Base-by-base conservation (phyloP, 1,140 invertebrate genomes). In the Phymorhynchus buccinoides region DNA sequence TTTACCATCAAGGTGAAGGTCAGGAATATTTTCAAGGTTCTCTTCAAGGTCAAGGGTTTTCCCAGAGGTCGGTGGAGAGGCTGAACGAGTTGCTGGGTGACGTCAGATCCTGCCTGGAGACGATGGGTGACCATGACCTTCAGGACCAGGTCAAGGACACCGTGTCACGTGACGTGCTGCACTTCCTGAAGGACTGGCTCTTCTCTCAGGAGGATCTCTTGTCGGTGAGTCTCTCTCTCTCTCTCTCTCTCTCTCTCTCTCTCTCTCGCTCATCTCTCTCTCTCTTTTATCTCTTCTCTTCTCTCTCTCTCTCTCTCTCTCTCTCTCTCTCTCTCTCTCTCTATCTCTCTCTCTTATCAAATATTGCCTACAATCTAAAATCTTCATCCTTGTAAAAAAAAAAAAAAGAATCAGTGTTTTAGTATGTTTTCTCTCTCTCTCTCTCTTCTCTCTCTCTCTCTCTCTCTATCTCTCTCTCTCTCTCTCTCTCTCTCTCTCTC, bases 151-250 rank as follows among this genome's bases (percentile, higher is more conserved):
- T 79, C 32, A 79, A 71, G 32, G 27, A 83, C 66, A 30, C 27
- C 6, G 30, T 83, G 56, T 41, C 81, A 18, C 35, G 39, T 35
- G 81, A 83, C 66, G 16, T 71, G 35, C 62, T 83, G n/a, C 62
- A 73, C 27, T 83, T 71, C n/a, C 81, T 83, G 37, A 39, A 41
- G 62, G 81, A 83, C 39, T 83, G 81, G 81, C 37, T 83, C 56
- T 42, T 83, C n/a, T 42, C 62, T 30, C 35, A 83, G 41, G 81
- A 83, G 12, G 68, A 73, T 37, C 66, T 68, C 37, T 30, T 83
- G 39, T 32, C 66, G 62, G 81, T 83, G 39, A 83, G 81, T 71
- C 6, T n/a, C 7, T 42, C 9, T 39, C 12, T 71, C 12, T n/a
- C n/a, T n/a, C n/a, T n/a, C n/a, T n/a, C n/a, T n/a, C n/a, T n/a